These are phyloP conservation scores for Cynopterus brachyotis DNA, from an alignment of 2,113 vertebrate genomes.

Conservation along the genomic window DNA sequence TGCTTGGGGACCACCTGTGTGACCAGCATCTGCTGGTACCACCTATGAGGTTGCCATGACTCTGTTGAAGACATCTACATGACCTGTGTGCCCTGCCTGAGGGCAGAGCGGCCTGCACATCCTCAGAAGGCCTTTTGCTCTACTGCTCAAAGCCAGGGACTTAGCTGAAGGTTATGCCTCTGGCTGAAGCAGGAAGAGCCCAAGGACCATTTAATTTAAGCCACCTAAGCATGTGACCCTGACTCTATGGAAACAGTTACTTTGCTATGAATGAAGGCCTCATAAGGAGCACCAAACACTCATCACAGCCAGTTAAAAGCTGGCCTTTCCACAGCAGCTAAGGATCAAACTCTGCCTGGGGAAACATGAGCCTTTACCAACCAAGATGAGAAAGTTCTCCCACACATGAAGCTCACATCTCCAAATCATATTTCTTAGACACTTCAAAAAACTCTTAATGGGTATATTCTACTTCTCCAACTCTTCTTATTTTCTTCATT, in stretches of 20 bases:
- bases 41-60: accelerated
- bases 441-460: neutral
- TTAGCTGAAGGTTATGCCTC: neutral
- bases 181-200: neutral
- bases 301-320: neutral
- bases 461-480: neutral
- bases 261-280: neutral
- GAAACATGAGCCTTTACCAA: neutral
- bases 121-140: neutral
- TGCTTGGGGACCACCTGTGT: neutral
- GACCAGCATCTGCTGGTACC: neutral
- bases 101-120: neutral
- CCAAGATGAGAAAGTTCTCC: neutral
- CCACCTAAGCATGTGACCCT: neutral
- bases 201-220: neutral
- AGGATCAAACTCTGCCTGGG: neutral
- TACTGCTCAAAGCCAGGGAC: too few species aligned
- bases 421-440: neutral
- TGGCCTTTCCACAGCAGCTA: neutral
- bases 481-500: neutral
- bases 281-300: neutral
- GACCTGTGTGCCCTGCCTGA: accelerated
- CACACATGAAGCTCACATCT: neutral
- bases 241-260: neutral
- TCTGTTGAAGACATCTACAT: neutral